A percentile compares a stretch with the other conserved stretches of the same genome.
These are phyloP conservation scores for Callimico goeldii DNA, from an alignment of 2,797 vertebrate species.

Conservation along the genomic window DNA sequence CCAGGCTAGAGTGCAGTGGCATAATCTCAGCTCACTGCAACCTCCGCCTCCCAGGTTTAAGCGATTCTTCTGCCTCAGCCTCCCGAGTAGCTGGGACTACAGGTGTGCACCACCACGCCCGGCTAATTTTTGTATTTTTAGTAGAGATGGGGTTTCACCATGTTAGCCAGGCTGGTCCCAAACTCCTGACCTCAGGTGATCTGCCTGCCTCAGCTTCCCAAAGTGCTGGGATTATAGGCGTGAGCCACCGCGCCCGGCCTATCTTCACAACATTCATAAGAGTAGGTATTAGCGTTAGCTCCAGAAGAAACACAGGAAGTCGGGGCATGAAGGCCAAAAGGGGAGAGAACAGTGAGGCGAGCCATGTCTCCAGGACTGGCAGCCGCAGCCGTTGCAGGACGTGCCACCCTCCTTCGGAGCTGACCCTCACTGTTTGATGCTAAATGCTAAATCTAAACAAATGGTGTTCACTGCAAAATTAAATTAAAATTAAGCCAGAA, in stretches of 20 bases:
- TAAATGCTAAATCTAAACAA: slow-evolving; percentile 46
- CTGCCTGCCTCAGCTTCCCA: background rate
- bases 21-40: background rate
- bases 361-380: background rate
- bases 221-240: background rate
- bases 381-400: background rate
- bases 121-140: background rate
- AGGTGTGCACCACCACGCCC: background rate
- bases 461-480: slow-evolving; percentile 10
- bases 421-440: background rate
- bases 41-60: background rate
- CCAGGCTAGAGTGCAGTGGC: background rate
- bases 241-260: background rate
- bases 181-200: background rate
- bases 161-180: background rate
- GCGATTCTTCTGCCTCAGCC: background rate
- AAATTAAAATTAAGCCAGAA: slow-evolving; percentile 62
- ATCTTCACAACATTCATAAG: background rate
- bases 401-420: background rate
- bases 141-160: background rate
- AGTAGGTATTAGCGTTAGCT: background rate
- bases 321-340: accelerated
- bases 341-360: background rate
- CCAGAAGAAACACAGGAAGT: background rate
- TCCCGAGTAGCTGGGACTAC: background rate